phyloP scores from a whole-genome alignment of 2,888 invertebrate genomes.

The Drosophila flavopinicola region DNA sequence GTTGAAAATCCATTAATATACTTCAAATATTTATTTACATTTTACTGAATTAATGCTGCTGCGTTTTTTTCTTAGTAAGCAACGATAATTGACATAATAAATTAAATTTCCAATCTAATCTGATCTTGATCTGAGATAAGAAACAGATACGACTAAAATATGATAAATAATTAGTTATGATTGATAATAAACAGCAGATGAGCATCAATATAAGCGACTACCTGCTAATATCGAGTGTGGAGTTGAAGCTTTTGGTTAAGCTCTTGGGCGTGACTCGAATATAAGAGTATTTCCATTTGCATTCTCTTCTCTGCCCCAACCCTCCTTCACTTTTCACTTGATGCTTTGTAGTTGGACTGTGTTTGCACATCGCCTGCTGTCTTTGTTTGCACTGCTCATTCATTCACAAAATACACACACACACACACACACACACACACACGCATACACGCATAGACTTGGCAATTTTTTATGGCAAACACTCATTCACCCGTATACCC shows the following conservation, averaged over 20 bases:
- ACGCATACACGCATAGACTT: constrained; percentile 12
- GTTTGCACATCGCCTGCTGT: constrained; percentile 67
- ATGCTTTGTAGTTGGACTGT: constrained; percentile 57
- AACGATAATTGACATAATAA: too few relatives aligned
- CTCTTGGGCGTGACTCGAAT: constrained; percentile 12
- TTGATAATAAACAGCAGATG: too few relatives aligned
- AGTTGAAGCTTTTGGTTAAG: constrained; percentile 24
- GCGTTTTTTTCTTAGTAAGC: too few relatives aligned
- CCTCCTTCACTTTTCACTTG: constrained; percentile 7
- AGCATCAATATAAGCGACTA: too few relatives aligned
- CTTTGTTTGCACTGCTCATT: constrained; percentile 73
- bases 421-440: constrained; percentile 21
- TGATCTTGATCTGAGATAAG: too few relatives aligned
- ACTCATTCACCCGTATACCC: constrained; percentile 52
- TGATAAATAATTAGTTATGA: too few relatives aligned
- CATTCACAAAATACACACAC: constrained; percentile 63
- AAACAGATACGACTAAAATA: too few relatives aligned
- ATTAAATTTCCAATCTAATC: too few relatives aligned
- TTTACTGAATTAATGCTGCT: too few relatives aligned
- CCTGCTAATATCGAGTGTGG: neutral
- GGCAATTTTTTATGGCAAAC: constrained; percentile 40
- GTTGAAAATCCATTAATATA: too few relatives aligned
- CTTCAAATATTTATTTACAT: too few relatives aligned
- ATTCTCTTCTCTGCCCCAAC: constrained; percentile 38
- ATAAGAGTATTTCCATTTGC: constrained; percentile 52